Base-by-base conservation (phyloP, 1,140 invertebrate genomes). In the Tetramorium simillimum region DNA sequence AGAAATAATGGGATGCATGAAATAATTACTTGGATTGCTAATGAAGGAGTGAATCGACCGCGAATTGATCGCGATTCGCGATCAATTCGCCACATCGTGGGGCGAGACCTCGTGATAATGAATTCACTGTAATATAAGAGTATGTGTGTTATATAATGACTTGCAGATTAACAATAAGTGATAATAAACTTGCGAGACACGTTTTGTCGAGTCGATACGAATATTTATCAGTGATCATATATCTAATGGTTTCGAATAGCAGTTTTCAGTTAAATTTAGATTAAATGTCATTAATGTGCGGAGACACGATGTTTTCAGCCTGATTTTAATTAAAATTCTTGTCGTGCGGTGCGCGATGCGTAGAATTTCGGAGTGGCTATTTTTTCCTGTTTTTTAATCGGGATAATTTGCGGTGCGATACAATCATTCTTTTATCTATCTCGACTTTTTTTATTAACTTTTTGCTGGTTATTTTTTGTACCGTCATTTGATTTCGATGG, bases 301-400 rank as follows among this genome's bases (percentile, higher is more conserved):
- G 0, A 24, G 7, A 18, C 16, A 18, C 5, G 18, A 46, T 7
- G 12, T 18, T 28, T 5, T 37, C 28, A 28, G 21, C 18, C 16
- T 0, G 24, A 49, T 65, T 78, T 46, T 33, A 46, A 78, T 65
- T 65, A 65, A 77, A 63, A 21, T 78, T 65, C 5, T 10, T 49
- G 5, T 63, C n/a, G n/a, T n/a, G 49, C 18, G 16, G 33, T 0
- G 62, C 9, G 14, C 21, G 10, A 18, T 3, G 40, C 6, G 40
- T 18, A 43, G 5, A 63, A 77, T 43, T 77, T 63, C 40, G 4
- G 1, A 24, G 4, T 24, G 56, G 37, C 12, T 56, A 14, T 9
- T 10, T 0, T 10, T n/a, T 46, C n/a, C 14, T 46, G n/a, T 2
- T 53, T 53, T n/a, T n/a, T 5, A 75, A 56, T 56, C 18, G 14